Conservation (phyloP, 2,113 vertebrate species). For the Apaloderma vittatum region DNA sequence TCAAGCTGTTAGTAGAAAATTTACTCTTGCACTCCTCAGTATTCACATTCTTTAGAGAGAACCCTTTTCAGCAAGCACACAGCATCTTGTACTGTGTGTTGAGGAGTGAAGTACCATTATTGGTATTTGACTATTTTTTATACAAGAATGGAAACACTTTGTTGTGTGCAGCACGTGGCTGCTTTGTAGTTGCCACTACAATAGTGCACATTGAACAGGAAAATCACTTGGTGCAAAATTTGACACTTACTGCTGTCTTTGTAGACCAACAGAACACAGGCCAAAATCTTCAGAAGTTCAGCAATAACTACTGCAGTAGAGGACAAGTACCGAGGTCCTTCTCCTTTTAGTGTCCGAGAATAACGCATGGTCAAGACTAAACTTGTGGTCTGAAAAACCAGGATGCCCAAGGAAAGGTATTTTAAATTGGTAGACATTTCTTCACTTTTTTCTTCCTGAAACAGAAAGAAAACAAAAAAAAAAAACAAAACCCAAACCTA, state of each 20-base stretch:
- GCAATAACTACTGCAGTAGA: slow-evolving; percentile 96
- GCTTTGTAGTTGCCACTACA: slow-evolving; percentile 42
- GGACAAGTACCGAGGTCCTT: slow-evolving; percentile 95
- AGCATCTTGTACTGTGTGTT: rapidly evolving
- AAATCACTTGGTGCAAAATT: slow-evolving; percentile 48
- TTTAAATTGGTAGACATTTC: slow-evolving; percentile 89
- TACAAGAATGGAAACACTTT: slow-evolving; percentile 3
- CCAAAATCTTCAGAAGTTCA: slow-evolving; percentile 93
- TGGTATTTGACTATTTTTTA: slow-evolving; percentile 7
- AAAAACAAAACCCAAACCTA: background rate
- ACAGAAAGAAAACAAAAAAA: slow-evolving; percentile 36
- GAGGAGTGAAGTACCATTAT: background rate
- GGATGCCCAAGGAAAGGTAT: slow-evolving; percentile 94
- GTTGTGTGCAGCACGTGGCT: background rate
- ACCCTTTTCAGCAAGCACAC: background rate
- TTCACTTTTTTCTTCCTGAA: slow-evolving; percentile 75
- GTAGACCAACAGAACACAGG: slow-evolving; percentile 92
- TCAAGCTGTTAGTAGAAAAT: background rate
- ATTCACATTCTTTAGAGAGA: background rate
- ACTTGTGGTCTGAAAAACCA: slow-evolving; percentile 98
- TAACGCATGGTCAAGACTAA: slow-evolving; percentile 98
- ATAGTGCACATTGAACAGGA: slow-evolving; percentile 23
- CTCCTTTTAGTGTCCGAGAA: slow-evolving; percentile 93
- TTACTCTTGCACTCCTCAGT: background rate
- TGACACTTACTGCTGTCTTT: slow-evolving; percentile 93